These are phyloP conservation scores for Lipotes vexillifer DNA, from an alignment of 2,113 vertebrate species.

Conservation along the genomic window DNA sequence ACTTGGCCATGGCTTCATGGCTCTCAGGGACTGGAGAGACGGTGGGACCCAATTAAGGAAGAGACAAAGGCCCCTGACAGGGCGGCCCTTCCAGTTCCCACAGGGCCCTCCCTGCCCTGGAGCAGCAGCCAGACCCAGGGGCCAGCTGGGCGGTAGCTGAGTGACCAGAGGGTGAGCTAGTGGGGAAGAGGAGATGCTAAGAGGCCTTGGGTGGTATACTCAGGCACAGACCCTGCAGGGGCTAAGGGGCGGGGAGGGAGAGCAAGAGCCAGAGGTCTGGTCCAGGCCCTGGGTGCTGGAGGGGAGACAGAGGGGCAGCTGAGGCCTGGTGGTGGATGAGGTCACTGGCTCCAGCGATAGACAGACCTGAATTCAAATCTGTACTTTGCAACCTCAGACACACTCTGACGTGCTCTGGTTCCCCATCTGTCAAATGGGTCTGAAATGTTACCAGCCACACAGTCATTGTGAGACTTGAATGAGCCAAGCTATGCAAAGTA, in stretches of 20 bases:
- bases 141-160: not conserved
- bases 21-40: not conserved
- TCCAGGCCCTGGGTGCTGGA: not conserved
- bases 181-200: not conserved
- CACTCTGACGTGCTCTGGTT: not conserved
- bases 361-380: not conserved
- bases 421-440: not conserved
- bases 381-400: not conserved
- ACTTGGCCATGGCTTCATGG: not conserved
- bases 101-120: not conserved
- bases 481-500: not conserved
- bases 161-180: not conserved
- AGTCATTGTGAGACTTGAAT: not conserved
- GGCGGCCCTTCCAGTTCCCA: not conserved
- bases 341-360: fast-evolving
- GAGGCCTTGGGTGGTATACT: not conserved
- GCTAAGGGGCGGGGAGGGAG: not conserved
- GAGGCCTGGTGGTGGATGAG: not conserved
- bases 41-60: not conserved
- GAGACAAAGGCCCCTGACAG: not conserved
- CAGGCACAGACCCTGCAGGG: not conserved
- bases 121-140: not conserved
- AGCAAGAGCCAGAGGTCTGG: not conserved
- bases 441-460: not conserved
- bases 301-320: too few relatives aligned